These are phyloP conservation scores for Drosophila melanica DNA, from an alignment of 1,140 invertebrate genomes.

Conservation along the genomic window DNA sequence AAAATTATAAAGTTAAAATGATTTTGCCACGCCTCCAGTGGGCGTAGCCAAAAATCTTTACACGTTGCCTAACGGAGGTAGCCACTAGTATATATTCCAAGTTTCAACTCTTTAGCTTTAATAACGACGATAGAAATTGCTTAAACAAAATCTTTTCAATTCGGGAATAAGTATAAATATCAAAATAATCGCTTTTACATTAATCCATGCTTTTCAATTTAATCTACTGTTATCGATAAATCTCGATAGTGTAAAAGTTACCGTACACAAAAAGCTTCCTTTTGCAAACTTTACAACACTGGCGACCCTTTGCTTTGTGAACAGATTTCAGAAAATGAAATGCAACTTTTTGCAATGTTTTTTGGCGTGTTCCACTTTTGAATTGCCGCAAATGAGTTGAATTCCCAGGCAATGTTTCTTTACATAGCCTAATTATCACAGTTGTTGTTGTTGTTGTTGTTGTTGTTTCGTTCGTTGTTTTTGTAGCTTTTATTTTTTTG, in stretches of 20 bases:
- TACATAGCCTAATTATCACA: conserved; percentile 26
- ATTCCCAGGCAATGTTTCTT: conserved; percentile 32
- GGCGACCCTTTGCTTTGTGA: background rate
- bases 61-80: too few species aligned
- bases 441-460: background rate
- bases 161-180: too few species aligned
- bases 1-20: too few species aligned
- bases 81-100: too few species aligned
- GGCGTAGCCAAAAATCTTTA: too few species aligned
- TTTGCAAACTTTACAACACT: conserved; percentile 6
- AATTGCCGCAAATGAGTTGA: conserved; percentile 28
- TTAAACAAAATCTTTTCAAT: too few species aligned
- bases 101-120: too few species aligned
- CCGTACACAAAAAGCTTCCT: background rate
- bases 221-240: too few species aligned
- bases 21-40: too few species aligned
- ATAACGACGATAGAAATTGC: too few species aligned
- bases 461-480: background rate
- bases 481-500: background rate
- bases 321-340: background rate
- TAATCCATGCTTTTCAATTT: background rate
- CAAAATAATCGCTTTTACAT: too few species aligned
- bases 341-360: conserved; percentile 4
- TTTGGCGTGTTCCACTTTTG: conserved; percentile 7
- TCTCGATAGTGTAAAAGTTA: too few species aligned